Base-by-base conservation (phyloP, 2,113 vertebrate genomes). In the Colius striatus region DNA sequence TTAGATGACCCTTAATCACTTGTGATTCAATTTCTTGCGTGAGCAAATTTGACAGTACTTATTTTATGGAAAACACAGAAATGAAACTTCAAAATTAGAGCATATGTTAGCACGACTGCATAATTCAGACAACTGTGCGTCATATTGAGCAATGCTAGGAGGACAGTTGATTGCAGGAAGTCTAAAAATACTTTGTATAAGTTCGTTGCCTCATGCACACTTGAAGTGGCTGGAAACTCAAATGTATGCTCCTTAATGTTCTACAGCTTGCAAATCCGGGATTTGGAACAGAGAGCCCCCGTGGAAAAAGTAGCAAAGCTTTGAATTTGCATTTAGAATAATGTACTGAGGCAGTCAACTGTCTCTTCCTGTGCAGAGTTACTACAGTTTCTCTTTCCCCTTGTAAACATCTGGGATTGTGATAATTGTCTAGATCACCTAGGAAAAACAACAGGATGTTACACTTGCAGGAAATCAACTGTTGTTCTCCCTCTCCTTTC, bases 171-270 rank as follows among this genome's bases (percentile, higher is more conserved):
- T 95, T 96, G 90, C 95, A 97, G 94, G 96, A 97, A 97, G 82
- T 97, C 93, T 97, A 96, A 97, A 96, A 97, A 96, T 97, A 97
- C 81, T 94, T 92, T n/a, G 61, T 89, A 16, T 88, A 91, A 93
- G 84, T 94, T 95, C 13, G 2, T 89, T 95, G 80, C 89, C 67
- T 94, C 81, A 62, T 57, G 34, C 77, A 50, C 75, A 36, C 78
- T 91, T 86, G 53, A 61, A 93, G 87, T 61, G 93, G 47, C 84
- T 95, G 66, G 80, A 83, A 94, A 79, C 75, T 96, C 84, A 74
- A 45, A 79, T 61, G 23, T 77, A 3, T 47, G 62, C 80, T 82
- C 76, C 77, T 68, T 96, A 36, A 36, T 73, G 62, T 76, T 48
- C 68, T 78, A 32, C 48, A 88, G 75, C 72, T 95, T 90, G 58